phyloP scores from a whole-genome alignment of 2,797 vertebrate species.

The Sarcophilus harrisii region DNA sequence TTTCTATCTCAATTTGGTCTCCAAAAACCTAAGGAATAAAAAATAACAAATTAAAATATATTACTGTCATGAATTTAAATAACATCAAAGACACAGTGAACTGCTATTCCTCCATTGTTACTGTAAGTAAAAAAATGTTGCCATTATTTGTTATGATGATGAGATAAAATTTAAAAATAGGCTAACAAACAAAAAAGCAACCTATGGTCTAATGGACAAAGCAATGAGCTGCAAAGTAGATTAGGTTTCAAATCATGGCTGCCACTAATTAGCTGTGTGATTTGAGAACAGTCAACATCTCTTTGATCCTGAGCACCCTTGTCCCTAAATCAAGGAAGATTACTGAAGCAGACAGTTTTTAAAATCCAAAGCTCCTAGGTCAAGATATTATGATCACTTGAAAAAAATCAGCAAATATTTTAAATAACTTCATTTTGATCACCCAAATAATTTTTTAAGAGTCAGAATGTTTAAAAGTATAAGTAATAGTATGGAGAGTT shows the following conservation, averaged over 20 bases:
- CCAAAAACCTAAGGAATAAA: neutral
- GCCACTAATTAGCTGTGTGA: neutral
- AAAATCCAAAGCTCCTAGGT: neutral
- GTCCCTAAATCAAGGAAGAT: neutral
- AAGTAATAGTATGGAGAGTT: neutral
- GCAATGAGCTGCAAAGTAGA: neutral
- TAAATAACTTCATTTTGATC: neutral
- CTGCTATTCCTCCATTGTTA: neutral
- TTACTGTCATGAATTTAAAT: neutral
- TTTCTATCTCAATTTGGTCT: neutral
- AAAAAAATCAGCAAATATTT: neutral
- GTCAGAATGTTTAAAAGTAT: neutral
- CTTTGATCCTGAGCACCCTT: neutral
- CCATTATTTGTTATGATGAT: neutral
- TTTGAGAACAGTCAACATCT: neutral
- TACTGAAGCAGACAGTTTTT: neutral
- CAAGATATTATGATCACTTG: neutral
- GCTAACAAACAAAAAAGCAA: neutral
- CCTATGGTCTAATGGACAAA: neutral
- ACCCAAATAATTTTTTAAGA: neutral
- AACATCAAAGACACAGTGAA: neutral
- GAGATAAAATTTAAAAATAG: neutral
- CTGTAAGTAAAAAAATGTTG: neutral
- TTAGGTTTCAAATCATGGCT: neutral
- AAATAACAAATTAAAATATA: neutral